Percentiles rank a stretch among this genome's conserved stretches.
These are phyloP conservation scores for Malaclemys terrapin DNA, from an alignment of 2,113 vertebrate genomes.

Conservation along the genomic window DNA sequence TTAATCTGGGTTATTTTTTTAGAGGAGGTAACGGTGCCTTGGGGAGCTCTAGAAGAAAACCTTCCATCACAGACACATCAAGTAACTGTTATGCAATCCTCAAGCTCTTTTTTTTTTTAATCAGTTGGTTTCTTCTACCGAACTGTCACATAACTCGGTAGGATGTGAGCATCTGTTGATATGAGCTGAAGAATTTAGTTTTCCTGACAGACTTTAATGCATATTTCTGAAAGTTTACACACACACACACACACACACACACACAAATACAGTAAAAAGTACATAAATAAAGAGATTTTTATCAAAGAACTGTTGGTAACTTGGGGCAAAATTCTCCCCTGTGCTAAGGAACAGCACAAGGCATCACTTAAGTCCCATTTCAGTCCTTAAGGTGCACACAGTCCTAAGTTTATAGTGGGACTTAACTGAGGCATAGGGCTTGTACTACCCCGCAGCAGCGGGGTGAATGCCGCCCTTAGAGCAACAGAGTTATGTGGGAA, in stretches of 20 bases:
- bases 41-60: neutral
- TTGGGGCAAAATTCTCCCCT: no score
- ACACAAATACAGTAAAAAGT: no score
- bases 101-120: neutral
- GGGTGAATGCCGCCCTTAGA: neutral
- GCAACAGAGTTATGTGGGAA: neutral
- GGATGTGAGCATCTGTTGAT: neutral
- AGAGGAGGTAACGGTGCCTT: neutral
- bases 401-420: neutral
- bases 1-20: neutral
- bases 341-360: neutral
- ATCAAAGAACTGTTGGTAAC: no score
- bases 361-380: neutral
- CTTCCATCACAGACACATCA: neutral
- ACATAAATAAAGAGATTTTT: no score
- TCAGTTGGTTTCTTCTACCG: neutral
- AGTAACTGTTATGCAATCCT: neutral
- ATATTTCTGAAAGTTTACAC: neutral
- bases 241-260: no score
- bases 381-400: neutral
- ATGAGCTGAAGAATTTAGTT: neutral
- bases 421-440: rapidly evolving
- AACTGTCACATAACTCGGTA: no score
- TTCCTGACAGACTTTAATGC: neutral
- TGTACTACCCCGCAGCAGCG: neutral